Evolutionary conservation across 2,888 invertebrate genomes (phyloP).

Genomic region (Lithosia quadra): DNA sequence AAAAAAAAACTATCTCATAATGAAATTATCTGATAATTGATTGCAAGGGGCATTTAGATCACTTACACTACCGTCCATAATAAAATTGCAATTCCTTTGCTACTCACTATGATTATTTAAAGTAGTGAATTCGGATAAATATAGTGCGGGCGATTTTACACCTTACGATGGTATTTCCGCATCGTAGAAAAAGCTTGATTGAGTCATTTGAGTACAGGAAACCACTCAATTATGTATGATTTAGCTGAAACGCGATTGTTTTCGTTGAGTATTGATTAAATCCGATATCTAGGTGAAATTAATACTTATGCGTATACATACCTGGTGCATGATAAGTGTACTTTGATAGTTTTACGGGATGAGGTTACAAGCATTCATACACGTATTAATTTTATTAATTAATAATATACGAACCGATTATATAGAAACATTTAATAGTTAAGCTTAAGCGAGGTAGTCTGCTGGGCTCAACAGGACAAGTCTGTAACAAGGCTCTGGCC

Average conservation of each 20-base stretch:
- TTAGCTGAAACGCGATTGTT: background rate
- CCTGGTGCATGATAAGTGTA: background rate
- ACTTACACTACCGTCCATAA: background rate
- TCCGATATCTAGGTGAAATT: background rate
- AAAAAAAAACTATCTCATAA: background rate
- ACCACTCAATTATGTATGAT: background rate
- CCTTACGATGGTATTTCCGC: background rate
- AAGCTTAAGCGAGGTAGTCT: conserved; percentile 33
- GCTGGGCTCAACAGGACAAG: conserved; percentile 44
- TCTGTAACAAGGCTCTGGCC: conserved; percentile 61
- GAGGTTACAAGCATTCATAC: background rate
- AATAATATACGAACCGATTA: background rate
- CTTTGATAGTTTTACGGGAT: background rate
- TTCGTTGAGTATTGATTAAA: background rate
- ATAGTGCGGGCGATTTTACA: too few relatives aligned
- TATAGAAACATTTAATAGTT: background rate
- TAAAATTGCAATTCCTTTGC: conserved; percentile 1
- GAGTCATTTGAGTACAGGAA: background rate
- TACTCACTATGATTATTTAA: background rate
- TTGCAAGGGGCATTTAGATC: background rate
- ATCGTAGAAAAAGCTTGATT: background rate
- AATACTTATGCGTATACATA: background rate
- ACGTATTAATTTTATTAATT: background rate
- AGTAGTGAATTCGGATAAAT: too few relatives aligned
- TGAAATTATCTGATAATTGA: background rate